Evolutionary conservation across 1,140 invertebrate species (phyloP).

Genomic region (Drosophila rufa): DNA sequence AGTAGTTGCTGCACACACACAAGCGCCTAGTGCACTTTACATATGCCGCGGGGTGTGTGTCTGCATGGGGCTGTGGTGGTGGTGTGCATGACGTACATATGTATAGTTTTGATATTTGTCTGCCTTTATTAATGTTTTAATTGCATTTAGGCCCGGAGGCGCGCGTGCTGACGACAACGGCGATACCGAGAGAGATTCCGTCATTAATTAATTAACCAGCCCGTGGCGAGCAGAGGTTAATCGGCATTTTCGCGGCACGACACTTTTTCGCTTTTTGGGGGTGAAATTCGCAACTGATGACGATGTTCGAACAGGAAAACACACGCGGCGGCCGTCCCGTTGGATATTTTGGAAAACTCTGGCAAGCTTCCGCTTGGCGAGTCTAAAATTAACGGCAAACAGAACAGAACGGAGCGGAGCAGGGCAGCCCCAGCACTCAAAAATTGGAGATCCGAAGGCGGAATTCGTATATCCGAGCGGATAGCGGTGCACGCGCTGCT

Average conservation of each 20-base stretch:
- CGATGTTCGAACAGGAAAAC: constrained; percentile 32
- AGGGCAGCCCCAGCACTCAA: constrained; percentile 45
- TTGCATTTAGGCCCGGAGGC: constrained; percentile 76
- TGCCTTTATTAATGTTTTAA: constrained; percentile 80
- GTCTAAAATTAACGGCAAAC: constrained; percentile 64
- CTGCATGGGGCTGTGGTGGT: constrained; percentile 2
- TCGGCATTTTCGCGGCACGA: constrained; percentile 63
- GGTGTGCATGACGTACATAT: constrained; percentile 33
- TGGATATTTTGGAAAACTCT: constrained; percentile 56
- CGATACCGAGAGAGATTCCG: constrained; percentile 62
- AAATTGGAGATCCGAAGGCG: constrained; percentile 54
- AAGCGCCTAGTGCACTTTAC: constrained; percentile 71
- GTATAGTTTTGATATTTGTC: constrained; percentile 69
- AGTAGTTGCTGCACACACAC: constrained; percentile 70
- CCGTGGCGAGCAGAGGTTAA: constrained; percentile 67
- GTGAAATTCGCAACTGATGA: constrained; percentile 26
- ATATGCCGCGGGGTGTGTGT: constrained; percentile 32
- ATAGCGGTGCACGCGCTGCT: constrained; percentile 68
- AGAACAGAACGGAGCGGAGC: constrained; percentile 52
- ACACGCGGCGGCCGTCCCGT: constrained; percentile 44
- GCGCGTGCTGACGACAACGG: constrained; percentile 71
- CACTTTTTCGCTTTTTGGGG: constrained; percentile 35
- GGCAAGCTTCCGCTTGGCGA: constrained; percentile 50
- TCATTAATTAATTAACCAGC: constrained; percentile 79
- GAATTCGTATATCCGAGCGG: constrained; percentile 58